Base-by-base conservation (phyloP, 2,888 invertebrate species). In the Euproctis similis region DNA sequence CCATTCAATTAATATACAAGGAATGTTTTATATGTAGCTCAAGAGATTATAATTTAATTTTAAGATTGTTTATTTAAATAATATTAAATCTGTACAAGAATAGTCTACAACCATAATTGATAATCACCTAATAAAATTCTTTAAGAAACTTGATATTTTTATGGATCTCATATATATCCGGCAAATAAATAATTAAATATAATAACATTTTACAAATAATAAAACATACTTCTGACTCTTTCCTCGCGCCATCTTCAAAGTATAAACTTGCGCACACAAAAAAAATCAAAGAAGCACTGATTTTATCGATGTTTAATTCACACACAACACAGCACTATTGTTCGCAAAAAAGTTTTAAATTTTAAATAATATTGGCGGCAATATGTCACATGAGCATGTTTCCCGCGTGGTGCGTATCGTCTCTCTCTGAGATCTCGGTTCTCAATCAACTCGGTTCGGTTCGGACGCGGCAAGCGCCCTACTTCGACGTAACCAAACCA, bases 361-460 rank as follows among this genome's bases (percentile, higher is more conserved):
- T 56, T 61, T 44, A 46, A 44, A 39, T 30, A 57, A 26, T 59
- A 67, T 75, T 72, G 75, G 77, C 82, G 82, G 75, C 64, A 75
- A 78, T 58, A 55, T 59, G 54, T 77, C 71, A 80, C 72, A 77
- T 70, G 71, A 75, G 71, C 77, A 77, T 73, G 67, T 59, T 73
- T 71, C 70, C 65, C 75, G 74, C 62, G 65, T 68, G 69, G 74
- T 71, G 72, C 76, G 81, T 75, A 59, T 74, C 65, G 65, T 69
- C 69, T 70, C 81, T 81, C 78, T 66, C 71, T 65, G 70, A 77
- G 78, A 77, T 80, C 68, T 77, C 73, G 66, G 74, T 14, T 80
- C 69, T 77, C 73, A 65, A 74, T n/a, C n/a, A n/a, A n/a, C n/a
- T n/a, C n/a, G n/a, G n/a, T 74, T 76, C 75, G 60, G 59, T 68